Evolutionary conservation across 2,888 invertebrate species (phyloP).

Genomic region (Mamestra brassicae): DNA sequence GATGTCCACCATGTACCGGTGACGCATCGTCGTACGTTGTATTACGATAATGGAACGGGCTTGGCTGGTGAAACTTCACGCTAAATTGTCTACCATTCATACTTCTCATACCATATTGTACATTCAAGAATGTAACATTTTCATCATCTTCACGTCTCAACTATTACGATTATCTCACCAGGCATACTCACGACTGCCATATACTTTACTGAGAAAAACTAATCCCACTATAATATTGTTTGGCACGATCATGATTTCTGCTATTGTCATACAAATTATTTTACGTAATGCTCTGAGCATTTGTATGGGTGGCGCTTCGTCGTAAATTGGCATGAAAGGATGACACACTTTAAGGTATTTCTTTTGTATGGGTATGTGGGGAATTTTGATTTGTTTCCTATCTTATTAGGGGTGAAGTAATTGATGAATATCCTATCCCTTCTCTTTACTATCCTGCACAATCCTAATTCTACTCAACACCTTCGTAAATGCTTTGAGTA

Average conservation of each 20-base stretch:
- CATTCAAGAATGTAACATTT: conserved; percentile 2
- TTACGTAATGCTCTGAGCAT: conserved; percentile 27
- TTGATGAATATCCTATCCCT: background rate
- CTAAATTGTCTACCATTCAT: no score
- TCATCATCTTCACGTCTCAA: background rate
- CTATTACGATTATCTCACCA: conserved; percentile 20
- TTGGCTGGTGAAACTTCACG: no score
- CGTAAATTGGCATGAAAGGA: conserved; percentile 25
- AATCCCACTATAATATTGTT: conserved; percentile 16
- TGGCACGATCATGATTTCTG: conserved; percentile 16
- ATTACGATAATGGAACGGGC: no score
- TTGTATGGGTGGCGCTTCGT: conserved; percentile 22
- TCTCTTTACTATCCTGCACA: background rate
- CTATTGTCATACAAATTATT: conserved; percentile 57
- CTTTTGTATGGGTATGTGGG: background rate
- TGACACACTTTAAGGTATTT: conserved; percentile 42
- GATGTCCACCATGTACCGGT: no score
- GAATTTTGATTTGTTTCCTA: background rate
- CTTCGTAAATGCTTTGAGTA: background rate
- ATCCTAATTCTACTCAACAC: background rate
- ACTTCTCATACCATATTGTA: background rate
- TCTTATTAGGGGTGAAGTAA: background rate
- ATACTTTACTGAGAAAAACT: conserved; percentile 11
- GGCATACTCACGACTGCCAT: conserved; percentile 46
- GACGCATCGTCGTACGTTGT: no score